phyloP scores from a whole-genome alignment of 1,140 invertebrate species.

The Bradysia coprophila region DNA sequence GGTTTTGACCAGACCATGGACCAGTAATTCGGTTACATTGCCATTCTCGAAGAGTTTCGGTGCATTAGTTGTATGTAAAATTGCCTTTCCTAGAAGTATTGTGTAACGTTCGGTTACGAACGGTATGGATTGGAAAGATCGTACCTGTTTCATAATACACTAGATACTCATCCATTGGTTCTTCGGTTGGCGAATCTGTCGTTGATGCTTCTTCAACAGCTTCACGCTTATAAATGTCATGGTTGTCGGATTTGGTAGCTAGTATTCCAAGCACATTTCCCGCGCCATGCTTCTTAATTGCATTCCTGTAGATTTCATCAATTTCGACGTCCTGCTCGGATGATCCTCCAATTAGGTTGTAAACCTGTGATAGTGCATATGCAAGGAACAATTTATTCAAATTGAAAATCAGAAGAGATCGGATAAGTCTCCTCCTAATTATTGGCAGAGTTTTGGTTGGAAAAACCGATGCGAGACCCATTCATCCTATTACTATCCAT shows the following conservation, averaged over 20 bases:
- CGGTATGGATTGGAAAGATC: not conserved
- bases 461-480: no score
- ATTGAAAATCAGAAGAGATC: slow-evolving; percentile 2
- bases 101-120: not conserved
- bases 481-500: no score
- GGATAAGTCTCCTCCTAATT: slow-evolving; percentile 3
- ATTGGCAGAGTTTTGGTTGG: not conserved
- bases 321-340: slow-evolving; percentile 33
- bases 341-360: slow-evolving; percentile 30
- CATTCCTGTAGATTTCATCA: slow-evolving; percentile 29
- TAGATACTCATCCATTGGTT: slow-evolving; percentile 3
- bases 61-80: slow-evolving; percentile 14
- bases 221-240: slow-evolving; percentile 16
- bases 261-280: slow-evolving; percentile 32
- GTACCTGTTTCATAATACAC: not conserved
- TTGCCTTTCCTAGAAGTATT: slow-evolving; percentile 9
- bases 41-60: slow-evolving; percentile 9
- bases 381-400: slow-evolving; percentile 1
- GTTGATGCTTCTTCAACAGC: not conserved
- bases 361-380: slow-evolving; percentile 20
- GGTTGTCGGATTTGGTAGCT: slow-evolving; percentile 22
- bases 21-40: not conserved
- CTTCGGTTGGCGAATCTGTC: slow-evolving; percentile 5
- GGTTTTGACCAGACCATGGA: not conserved
- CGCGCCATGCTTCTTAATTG: slow-evolving; percentile 30